Percentiles rank a stretch among this genome's conserved stretches.
Conservation (phyloP, 2,888 invertebrate species). For the Antheraea assamensis region DNA sequence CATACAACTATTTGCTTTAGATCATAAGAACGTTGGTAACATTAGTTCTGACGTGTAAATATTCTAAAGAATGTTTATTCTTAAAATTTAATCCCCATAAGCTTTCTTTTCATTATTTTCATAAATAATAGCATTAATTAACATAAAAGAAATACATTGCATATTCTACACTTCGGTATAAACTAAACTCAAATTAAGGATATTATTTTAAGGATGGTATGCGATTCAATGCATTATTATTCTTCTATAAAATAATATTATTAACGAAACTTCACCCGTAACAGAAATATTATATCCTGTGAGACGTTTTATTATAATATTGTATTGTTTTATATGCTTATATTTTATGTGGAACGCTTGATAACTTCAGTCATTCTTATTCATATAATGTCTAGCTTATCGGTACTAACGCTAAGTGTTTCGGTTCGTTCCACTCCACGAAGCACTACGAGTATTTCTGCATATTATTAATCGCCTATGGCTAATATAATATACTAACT, state of each 20-base stretch:
- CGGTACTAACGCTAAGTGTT: not conserved
- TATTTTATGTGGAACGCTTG: not conserved
- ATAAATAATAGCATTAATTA: not conserved
- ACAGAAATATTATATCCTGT: not conserved
- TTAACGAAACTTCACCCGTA: not conserved
- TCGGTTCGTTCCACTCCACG: conserved; percentile 7
- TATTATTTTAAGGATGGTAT: not conserved
- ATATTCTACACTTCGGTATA: no score
- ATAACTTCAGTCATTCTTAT: not conserved
- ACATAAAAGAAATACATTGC: no score
- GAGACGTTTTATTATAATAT: not conserved
- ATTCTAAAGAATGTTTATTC: not conserved
- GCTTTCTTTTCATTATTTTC: no score
- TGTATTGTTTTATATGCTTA: not conserved
- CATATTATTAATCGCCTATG: not conserved
- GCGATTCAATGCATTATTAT: not conserved
- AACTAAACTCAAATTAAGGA: not conserved
- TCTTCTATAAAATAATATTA: not conserved
- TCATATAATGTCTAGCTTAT: not conserved
- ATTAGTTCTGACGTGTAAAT: not conserved
- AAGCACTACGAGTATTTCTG: not conserved
- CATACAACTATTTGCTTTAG: no score
- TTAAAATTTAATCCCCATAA: not conserved
- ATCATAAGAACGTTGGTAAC: not conserved
- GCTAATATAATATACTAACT: not conserved